Percentiles rank a stretch among this genome's conserved stretches.
These are phyloP conservation scores for Xestia c-nigrum DNA, from an alignment of 2,888 invertebrate genomes.

Conservation along the genomic window DNA sequence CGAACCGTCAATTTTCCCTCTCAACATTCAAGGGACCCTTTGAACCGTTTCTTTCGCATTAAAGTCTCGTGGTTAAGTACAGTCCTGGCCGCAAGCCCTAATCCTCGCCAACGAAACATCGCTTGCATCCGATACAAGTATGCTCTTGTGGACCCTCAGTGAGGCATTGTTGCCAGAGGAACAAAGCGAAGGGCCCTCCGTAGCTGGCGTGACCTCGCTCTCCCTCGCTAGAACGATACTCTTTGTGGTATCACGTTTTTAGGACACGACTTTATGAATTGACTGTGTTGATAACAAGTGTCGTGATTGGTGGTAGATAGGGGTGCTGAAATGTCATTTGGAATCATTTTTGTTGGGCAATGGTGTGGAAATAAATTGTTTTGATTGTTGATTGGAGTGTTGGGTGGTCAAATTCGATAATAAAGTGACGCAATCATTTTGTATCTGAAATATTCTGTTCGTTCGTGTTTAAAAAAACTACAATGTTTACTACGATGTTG, in stretches of 20 bases:
- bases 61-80: conserved; percentile 69
- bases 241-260: conserved; percentile 89
- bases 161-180: conserved; percentile 87
- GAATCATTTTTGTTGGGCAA: conserved; percentile 19
- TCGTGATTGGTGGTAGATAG: conserved; percentile 67
- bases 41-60: conserved; percentile 58
- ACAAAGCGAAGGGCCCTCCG: conserved; percentile 87
- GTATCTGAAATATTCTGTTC: neutral
- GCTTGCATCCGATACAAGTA: conserved; percentile 89
- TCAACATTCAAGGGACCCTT: conserved; percentile 54
- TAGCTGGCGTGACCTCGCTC: conserved; percentile 84
- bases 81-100: conserved; percentile 78
- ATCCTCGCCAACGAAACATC: conserved; percentile 85
- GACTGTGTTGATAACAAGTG: conserved; percentile 80
- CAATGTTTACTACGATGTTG: neutral
- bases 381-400: conserved; percentile 14
- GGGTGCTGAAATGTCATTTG: conserved; percentile 36
- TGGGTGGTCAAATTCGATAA: conserved; percentile 24
- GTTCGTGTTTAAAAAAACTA: neutral
- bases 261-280: conserved; percentile 81
- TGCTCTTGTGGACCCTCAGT: conserved; percentile 81
- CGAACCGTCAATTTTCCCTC: conserved; percentile 63
- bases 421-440: conserved; percentile 18
- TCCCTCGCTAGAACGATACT: conserved; percentile 80
- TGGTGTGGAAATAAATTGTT: conserved; percentile 34